Percentiles rank a stretch among this genome's conserved stretches.
phyloP scores from a whole-genome alignment of 2,113 vertebrate species.

The Rafetus swinhoei region DNA sequence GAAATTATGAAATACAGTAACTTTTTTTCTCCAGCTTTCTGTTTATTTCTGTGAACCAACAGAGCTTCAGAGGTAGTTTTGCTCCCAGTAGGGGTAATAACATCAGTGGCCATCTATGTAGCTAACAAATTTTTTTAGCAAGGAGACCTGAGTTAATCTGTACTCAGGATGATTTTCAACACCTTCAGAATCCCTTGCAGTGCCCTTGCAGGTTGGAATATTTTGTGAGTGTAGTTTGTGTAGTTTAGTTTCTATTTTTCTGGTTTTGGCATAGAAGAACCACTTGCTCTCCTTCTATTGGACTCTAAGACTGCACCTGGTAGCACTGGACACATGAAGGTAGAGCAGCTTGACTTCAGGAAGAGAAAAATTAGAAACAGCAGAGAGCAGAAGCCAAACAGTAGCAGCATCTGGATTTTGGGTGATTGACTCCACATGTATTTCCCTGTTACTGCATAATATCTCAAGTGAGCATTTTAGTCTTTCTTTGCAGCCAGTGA shows the following conservation, averaged over 20 bases:
- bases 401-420: slow-evolving; percentile 70
- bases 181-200: neutral
- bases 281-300: neutral
- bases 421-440: slow-evolving; percentile 69
- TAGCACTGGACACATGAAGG: slow-evolving; percentile 17
- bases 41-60: neutral
- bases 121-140: neutral
- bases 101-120: neutral
- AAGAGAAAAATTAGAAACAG: slow-evolving; percentile 61
- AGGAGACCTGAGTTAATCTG: neutral
- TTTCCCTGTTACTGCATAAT: slow-evolving; percentile 28
- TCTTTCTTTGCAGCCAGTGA: neutral
- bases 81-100: neutral
- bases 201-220: neutral
- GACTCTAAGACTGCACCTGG: neutral
- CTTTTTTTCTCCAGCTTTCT: neutral
- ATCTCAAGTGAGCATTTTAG: slow-evolving; percentile 9
- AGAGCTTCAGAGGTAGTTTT: neutral
- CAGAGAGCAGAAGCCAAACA: slow-evolving; percentile 64
- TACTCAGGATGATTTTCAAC: neutral
- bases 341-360: neutral
- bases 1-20: neutral
- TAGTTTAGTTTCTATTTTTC: neutral
- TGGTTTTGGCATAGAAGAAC: neutral
- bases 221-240: neutral